Base-by-base conservation (phyloP, 2,797 vertebrate genomes). In the Masticophis lateralis region DNA sequence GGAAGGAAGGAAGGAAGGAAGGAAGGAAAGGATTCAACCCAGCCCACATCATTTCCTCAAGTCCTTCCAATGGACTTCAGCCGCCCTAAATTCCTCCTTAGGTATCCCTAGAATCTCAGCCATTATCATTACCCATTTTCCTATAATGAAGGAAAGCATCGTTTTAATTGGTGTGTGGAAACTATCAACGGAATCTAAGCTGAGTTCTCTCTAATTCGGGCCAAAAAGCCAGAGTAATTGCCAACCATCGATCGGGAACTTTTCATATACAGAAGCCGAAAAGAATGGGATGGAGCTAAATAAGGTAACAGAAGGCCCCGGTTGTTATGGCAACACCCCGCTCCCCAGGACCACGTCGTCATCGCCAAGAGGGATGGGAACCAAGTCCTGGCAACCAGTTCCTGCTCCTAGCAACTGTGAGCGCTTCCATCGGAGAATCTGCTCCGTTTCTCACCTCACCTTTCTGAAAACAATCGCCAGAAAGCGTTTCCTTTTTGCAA, bases 401-500 rank as follows among this genome's bases (percentile, higher is more conserved):
- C 63, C 61, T 88, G 66, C 92, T 91, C 92, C 86, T 93, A 93
- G 92, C 92, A 93, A 93, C 89, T 51, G 43, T 74, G 20, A 91
- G 53, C 22, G 61, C 63, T 87, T 74, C 92, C 88, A 87, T 47
- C 55, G 14, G 53, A 53, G 63, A 22, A 55, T 83, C 87, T 32
- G 43, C 18, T 28, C 51, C 87, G 0, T 14, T 89, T 89, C 18
- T 37, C 25, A 20, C 53, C 12, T 43, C 27, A 22, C 16, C 43
- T 59, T 37, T 25, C 43, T 4, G 27, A 90, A 90, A 57, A 53
- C 32, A 57, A n/a, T 56, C 7, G 16, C 13, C n/a, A 56, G 57
- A 63, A 86, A 90, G 47, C 13, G 5, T 69, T 88, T 74, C 63
- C 47, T 56, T 14, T 43, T 16, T 2, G 37, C 22, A 27, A 51